These are phyloP conservation scores for Periplaneta americana DNA, from an alignment of 1,140 invertebrate genomes.

Conservation along the genomic window DNA sequence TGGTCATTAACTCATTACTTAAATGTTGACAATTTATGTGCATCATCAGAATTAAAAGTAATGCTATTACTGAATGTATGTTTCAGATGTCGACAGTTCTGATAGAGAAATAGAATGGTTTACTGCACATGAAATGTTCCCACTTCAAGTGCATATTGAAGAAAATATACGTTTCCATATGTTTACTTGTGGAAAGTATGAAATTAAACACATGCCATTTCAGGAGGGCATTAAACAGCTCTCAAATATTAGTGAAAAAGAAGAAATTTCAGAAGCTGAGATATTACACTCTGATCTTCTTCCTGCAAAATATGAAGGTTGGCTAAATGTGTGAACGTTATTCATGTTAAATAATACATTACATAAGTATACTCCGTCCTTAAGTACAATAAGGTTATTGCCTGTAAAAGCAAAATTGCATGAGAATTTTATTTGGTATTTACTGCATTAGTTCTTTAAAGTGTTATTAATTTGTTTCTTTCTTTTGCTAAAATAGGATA, in stretches of 20 bases:
- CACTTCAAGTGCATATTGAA: background rate
- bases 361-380: background rate
- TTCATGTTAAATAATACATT: background rate
- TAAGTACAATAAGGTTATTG: background rate
- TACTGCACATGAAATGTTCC: background rate
- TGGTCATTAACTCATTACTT: no score
- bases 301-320: constrained; percentile 11
- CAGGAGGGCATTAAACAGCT: background rate
- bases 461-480: background rate
- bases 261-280: background rate
- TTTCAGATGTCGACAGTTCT: background rate
- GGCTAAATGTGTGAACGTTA: background rate
- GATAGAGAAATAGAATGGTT: background rate
- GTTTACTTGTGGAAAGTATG: background rate
- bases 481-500: background rate
- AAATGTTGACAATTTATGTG: background rate
- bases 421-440: background rate
- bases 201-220: background rate
- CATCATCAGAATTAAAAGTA: background rate
- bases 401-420: background rate
- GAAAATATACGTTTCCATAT: background rate
- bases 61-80: background rate
- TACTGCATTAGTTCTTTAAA: background rate
- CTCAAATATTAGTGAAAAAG: background rate
- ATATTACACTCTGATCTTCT: background rate